phyloP scores from a whole-genome alignment of 2,888 invertebrate species.

The Steinernema scapterisci region DNA sequence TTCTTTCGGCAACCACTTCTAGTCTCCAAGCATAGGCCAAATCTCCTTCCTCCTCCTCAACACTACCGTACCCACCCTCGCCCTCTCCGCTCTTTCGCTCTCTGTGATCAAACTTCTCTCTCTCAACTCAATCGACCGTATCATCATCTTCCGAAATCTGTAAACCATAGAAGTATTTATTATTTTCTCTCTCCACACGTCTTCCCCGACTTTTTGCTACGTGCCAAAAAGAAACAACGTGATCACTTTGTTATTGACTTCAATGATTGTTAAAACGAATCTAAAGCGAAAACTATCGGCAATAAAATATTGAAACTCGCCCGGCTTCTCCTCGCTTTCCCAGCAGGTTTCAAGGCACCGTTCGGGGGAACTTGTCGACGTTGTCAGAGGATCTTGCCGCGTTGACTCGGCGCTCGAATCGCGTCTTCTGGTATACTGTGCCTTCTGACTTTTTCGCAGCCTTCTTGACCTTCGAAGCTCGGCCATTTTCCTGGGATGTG shows the following conservation, averaged over 20 bases:
- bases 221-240: conserved; percentile 23
- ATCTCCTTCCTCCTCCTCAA: background rate
- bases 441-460: too few relatives aligned
- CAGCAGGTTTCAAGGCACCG: too few relatives aligned
- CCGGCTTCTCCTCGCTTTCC: too few relatives aligned
- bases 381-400: too few relatives aligned
- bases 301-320: background rate
- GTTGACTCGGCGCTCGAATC: too few relatives aligned
- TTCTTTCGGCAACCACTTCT: background rate
- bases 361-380: too few relatives aligned
- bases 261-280: conserved; percentile 12
- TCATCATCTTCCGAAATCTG: background rate
- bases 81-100: conserved; percentile 5
- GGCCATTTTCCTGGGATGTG: too few relatives aligned
- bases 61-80: too few relatives aligned
- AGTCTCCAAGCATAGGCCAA: background rate
- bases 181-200: background rate
- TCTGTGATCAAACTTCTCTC: conserved; percentile 14
- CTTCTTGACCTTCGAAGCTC: too few relatives aligned
- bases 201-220: background rate
- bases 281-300: conserved; percentile 3
- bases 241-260: conserved; percentile 29
- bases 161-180: conserved; percentile 23
- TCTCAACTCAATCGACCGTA: background rate
- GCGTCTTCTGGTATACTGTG: too few relatives aligned